Evolutionary conservation across 2,113 vertebrate species (phyloP), one percentile per base, ranked within the genome.

Genomic region (Xiphophorus maculatus): DNA sequence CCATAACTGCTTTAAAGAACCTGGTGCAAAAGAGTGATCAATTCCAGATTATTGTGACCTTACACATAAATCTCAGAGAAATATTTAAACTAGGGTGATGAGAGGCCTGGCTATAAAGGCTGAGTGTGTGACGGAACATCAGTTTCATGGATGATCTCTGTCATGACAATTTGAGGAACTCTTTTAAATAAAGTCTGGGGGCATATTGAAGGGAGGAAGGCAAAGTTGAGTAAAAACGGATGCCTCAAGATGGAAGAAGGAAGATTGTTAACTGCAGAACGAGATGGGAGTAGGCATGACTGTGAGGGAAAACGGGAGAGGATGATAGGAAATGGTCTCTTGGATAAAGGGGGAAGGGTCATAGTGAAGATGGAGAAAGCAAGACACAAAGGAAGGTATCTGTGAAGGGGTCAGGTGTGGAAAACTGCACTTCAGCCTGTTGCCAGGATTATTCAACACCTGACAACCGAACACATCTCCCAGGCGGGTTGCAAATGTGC

Each of bases 161-260:
- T 93, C 91, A 92, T 91, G 88, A 92, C 81, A 82, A 90, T 90
- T 91, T 79, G 69, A 91, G 81, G 90, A 92, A 83, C 66, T 89
- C 81, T 79, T 86, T 85, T 72, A 89, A 80, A 89, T 82, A 60
- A 90, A 79, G 88, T 84, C 78, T 87, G 90, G 90, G 90, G 88
- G 90, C 90, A 87, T 88, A 88, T 85, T 90, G 77, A 87, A 86
- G 88, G 66, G 77, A 87, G 84, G 74, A 85, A 69, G 80, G 67
- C 69, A 64, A 74, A 85, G 67, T 12, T 66, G 79, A 86, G 80
- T 67, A 51, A 84, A 86, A 90, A 1, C 29, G 92, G 91, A 81
- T 86, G 85, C 90, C 92, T 88, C 3, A 92, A 92, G 71, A 66
- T 72, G 77, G 74, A 73, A 30, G 77, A 37, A 60, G 75, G 81